Conservation (phyloP, 2,888 invertebrate genomes). For the Acrobasis suavella region DNA sequence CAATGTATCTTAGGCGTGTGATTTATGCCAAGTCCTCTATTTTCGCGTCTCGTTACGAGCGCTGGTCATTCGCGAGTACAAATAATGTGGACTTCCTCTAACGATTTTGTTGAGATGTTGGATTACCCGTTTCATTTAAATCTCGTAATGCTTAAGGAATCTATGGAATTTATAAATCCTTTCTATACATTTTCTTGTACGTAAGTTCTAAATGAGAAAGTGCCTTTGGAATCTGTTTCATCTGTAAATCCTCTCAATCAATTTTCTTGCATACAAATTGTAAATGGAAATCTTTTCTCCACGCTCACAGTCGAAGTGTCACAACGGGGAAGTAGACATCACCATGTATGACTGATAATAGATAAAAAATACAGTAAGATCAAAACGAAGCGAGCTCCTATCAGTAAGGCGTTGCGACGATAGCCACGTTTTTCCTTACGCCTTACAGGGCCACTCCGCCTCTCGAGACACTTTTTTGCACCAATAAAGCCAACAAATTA, state of each 20-base stretch:
- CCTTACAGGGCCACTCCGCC: conserved; percentile 34
- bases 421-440: conserved; percentile 19
- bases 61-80: conserved; percentile 9
- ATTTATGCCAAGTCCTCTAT: conserved; percentile 14
- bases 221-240: too few species aligned
- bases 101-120: conserved; percentile 3
- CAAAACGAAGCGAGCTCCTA: conserved; percentile 15
- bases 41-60: conserved; percentile 12
- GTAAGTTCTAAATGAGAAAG: too few species aligned
- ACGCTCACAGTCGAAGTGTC: conserved; percentile 14
- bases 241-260: not conserved
- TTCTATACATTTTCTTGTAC: not conserved
- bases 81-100: conserved; percentile 4
- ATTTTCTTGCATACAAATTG: not conserved
- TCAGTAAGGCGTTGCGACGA: conserved; percentile 17
- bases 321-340: conserved; percentile 16
- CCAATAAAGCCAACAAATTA: conserved; percentile 41
- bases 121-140: not conserved
- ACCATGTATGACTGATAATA: conserved; percentile 21
- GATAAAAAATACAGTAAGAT: conserved; percentile 16
- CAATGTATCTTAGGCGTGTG: conserved; percentile 16
- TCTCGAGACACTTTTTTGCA: conserved; percentile 36
- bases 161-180: not conserved
- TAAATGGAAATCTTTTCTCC: conserved; percentile 10
- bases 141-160: not conserved